Percentiles rank a stretch among this genome's conserved stretches.
These are phyloP conservation scores for Platyura marginata DNA, from an alignment of 1,140 invertebrate genomes.

Conservation along the genomic window DNA sequence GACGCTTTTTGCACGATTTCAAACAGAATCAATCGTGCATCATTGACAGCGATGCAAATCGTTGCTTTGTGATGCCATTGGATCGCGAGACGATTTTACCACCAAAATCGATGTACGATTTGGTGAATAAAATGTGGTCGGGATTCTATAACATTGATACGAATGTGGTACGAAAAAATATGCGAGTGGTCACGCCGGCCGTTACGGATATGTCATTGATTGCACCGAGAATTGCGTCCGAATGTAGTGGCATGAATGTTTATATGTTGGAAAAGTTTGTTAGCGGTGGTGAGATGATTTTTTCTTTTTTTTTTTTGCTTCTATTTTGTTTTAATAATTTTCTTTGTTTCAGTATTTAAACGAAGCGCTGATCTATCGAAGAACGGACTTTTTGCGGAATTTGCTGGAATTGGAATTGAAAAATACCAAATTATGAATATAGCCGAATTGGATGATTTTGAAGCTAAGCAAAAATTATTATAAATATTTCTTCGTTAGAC, in stretches of 20 bases:
- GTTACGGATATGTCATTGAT: conserved; percentile 41
- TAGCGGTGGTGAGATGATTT: conserved; percentile 32
- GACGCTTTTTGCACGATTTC: conserved; percentile 81
- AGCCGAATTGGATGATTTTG: no score
- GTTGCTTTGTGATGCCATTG: conserved; percentile 80
- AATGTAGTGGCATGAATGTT: conserved; percentile 49
- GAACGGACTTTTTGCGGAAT: no score
- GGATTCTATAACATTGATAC: conserved; percentile 74
- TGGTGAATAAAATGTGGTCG: conserved; percentile 60
- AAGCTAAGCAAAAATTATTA: no score
- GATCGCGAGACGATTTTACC: conserved; percentile 57
- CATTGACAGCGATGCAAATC: conserved; percentile 50
- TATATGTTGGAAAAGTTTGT: conserved; percentile 51
- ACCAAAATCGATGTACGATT: conserved; percentile 55
- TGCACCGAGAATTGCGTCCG: conserved; percentile 47
- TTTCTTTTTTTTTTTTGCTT: no score
- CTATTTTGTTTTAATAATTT: no score
- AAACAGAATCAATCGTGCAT: conserved; percentile 60
- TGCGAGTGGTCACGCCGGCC: conserved; percentile 55
- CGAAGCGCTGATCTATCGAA: no score
- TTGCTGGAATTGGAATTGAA: no score
- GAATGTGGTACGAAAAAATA: conserved; percentile 51
- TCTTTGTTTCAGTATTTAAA: no score
- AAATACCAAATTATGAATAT: no score
- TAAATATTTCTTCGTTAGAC: no score